These are phyloP conservation scores for Felis catus DNA, from an alignment of 2,113 vertebrate species.

Conservation along the genomic window F.catus_Fca126_mat1.0 CM031424.1:29057501-29058000, in stretches of 20 bases:
- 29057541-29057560: not conserved
- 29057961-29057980: not conserved
- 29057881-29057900: slow-evolving; percentile 22
- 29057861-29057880: not conserved
- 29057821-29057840: not conserved
- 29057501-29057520: not conserved
- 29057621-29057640: not conserved
- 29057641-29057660: not conserved
- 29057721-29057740: not conserved
- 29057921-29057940: not conserved
- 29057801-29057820: not conserved
- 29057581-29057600: not conserved
- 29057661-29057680: slow-evolving; percentile 39
- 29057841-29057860: not conserved
- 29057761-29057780: slow-evolving; percentile 11
- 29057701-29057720: slow-evolving; percentile 37
- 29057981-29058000: not conserved
- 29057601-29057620: not conserved
- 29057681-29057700: slow-evolving; percentile 55
- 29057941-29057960: not conserved
- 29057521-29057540: not conserved
- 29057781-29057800: not conserved
- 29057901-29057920: not conserved
- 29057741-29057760: slow-evolving; percentile 12
- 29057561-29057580: not conserved